Evolutionary conservation across 2,888 invertebrate species (phyloP).

Genomic region (Dasypolia templi): DNA sequence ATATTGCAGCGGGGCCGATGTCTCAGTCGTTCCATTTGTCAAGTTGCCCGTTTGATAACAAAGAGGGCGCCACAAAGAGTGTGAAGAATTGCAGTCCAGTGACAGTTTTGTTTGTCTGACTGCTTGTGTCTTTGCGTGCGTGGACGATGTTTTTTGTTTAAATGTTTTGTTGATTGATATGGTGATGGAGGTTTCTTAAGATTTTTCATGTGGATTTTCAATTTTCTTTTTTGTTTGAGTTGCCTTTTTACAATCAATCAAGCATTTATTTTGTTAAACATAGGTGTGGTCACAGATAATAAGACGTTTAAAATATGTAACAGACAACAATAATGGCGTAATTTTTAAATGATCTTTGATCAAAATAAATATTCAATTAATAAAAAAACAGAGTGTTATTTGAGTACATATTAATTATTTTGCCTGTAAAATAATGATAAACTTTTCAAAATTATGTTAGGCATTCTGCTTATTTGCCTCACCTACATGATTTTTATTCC

Average conservation of each 20-base stretch:
- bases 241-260: neutral
- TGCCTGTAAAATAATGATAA: too few species aligned
- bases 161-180: slow-evolving; percentile 24
- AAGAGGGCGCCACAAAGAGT: slow-evolving; percentile 70
- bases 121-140: slow-evolving; percentile 44
- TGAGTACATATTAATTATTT: too few species aligned
- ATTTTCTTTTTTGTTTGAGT: neutral
- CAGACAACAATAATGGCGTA: too few species aligned
- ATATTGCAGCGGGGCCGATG: slow-evolving; percentile 83
- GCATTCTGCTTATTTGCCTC: too few species aligned
- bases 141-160: slow-evolving; percentile 20
- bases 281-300: too few species aligned
- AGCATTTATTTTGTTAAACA: too few species aligned
- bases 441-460: too few species aligned
- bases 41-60: slow-evolving; percentile 73
- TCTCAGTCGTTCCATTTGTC: slow-evolving; percentile 82
- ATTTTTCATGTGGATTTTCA: neutral
- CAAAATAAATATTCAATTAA: too few species aligned
- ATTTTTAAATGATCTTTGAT: too few species aligned
- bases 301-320: too few species aligned
- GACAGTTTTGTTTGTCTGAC: slow-evolving; percentile 44
- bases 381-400: too few species aligned
- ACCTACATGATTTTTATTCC: too few species aligned
- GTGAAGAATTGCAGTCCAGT: slow-evolving; percentile 68
- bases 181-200: neutral